Base-by-base conservation (phyloP, 1,140 invertebrate genomes). In the Samia ricini region DNA sequence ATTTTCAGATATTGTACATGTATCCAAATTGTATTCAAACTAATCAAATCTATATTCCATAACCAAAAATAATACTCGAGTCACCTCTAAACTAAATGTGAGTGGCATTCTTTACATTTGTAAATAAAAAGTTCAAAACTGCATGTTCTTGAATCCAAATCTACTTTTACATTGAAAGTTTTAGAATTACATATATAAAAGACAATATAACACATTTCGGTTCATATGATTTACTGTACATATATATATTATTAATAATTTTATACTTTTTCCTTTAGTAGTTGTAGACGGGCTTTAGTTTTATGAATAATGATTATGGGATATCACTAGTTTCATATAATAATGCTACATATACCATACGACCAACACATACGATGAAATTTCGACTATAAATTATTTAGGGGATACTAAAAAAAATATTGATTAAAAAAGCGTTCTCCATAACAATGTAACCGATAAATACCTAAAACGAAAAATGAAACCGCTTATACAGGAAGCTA, bases 401-500 rank as follows among this genome's bases (percentile, higher is more conserved):
- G n/a, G n/a, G n/a, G n/a, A n/a, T n/a, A n/a, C n/a, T n/a, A n/a
- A 10, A 5, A 29, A 5, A 29, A 29, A 29, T 8, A 29, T 8
- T 29, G 10, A 29, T 29, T 29, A 8, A 42, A 42, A 42, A 42
- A 15, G 12, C 33, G 10, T 7, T 42, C 15, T 42, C 33, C 33
- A 42, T 42, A 42, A 42, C 12, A 15, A 15, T 1, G 33, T 42
- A n/a, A 15, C 33, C 33, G 12, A 42, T 19, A 60, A 59, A 64
- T 36, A 12, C 33, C 62, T 61, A 66, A 74, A 81, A 78, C 85
- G 76, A 89, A 84, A 86, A 88, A 85, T 84, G 82, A 81, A 79
- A 80, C 69, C 75, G 72, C 74, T 88, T 81, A 85, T 81, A 74
- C 81, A 81, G 84, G 80, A 81, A 81, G 84, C 83, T 76, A 81